These are phyloP conservation scores for Drosophila affinis DNA, from an alignment of 2,888 invertebrate species.

Conservation along the genomic window DNA sequence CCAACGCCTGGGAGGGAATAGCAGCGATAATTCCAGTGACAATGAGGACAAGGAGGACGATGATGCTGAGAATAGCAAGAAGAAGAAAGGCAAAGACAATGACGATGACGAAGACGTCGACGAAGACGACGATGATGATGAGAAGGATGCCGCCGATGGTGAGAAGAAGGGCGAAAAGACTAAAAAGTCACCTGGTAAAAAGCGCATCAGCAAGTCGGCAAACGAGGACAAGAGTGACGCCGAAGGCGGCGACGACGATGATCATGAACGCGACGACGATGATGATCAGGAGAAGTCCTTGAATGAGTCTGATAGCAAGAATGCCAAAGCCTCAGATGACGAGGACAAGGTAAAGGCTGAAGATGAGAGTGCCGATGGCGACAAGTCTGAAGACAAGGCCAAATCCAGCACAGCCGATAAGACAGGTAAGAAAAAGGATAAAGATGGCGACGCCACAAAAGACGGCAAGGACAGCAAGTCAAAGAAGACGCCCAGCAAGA, in stretches of 20 bases:
- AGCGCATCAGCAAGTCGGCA: slow-evolving; percentile 60
- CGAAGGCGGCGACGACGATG: slow-evolving; percentile 81
- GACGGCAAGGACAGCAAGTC: slow-evolving; percentile 74
- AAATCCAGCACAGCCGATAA: slow-evolving; percentile 60
- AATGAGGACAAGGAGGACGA: slow-evolving; percentile 71
- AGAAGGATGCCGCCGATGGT: slow-evolving; percentile 66
- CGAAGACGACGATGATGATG: slow-evolving; percentile 64
- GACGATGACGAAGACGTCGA: slow-evolving; percentile 70
- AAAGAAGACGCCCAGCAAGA: slow-evolving; percentile 70
- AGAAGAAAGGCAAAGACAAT: slow-evolving; percentile 59
- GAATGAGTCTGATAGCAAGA: slow-evolving; percentile 69
- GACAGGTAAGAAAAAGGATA: slow-evolving; percentile 84
- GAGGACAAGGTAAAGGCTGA: slow-evolving; percentile 81
- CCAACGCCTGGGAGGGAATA: slow-evolving; percentile 78
- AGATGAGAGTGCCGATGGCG: slow-evolving; percentile 82
- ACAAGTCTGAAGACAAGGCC: slow-evolving; percentile 73
- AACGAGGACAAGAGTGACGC: slow-evolving; percentile 82
- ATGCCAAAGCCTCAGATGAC: slow-evolving; percentile 56
- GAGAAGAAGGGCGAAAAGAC: slow-evolving; percentile 64
- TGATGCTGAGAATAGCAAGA: slow-evolving; percentile 73
- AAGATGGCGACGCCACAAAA: slow-evolving; percentile 74
- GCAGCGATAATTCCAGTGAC: slow-evolving; percentile 77
- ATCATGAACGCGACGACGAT: slow-evolving; percentile 60
- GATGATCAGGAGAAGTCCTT: slow-evolving; percentile 60
- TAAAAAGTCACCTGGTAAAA: slow-evolving; percentile 58